phyloP scores from a whole-genome alignment of 2,113 vertebrate genomes.

The Hydropotes inermis region DNA sequence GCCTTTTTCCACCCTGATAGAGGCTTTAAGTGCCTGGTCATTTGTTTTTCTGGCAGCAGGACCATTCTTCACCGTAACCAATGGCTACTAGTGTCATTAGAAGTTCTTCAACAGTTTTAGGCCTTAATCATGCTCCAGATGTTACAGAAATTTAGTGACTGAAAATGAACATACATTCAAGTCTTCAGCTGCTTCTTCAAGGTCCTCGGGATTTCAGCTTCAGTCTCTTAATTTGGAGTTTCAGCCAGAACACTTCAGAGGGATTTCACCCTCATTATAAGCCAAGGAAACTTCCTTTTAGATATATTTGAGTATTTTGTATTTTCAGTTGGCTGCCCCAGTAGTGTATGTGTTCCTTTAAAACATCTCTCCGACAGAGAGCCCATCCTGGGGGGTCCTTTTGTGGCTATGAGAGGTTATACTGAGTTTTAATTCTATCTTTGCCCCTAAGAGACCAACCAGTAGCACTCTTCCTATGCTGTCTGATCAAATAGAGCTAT shows the following conservation, averaged over 20 bases:
- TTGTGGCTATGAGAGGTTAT: background rate
- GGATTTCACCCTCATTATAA: background rate
- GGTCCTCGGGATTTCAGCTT: background rate
- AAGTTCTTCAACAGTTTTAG: slow-evolving; percentile 4
- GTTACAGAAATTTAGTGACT: slow-evolving; percentile 14
- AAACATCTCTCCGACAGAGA: background rate
- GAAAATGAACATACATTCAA: background rate
- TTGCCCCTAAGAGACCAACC: slow-evolving; percentile 62
- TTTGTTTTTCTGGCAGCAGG: background rate
- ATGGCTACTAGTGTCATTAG: slow-evolving; percentile 6
- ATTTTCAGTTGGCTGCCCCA: background rate
- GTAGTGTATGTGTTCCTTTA: background rate
- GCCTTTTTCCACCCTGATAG: background rate
- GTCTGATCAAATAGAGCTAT: slow-evolving; percentile 75
- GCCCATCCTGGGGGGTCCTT: background rate
- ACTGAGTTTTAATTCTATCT: slow-evolving; percentile 29
- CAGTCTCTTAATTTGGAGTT: background rate
- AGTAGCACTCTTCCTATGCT: slow-evolving; percentile 66
- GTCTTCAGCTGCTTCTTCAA: slow-evolving; percentile 8
- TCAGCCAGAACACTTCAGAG: background rate
- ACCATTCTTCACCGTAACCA: background rate
- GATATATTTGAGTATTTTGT: background rate
- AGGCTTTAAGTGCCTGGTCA: background rate
- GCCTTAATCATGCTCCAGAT: slow-evolving; percentile 33
- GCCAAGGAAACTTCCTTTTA: background rate